phyloP scores from a whole-genome alignment of 2,113 vertebrate species.

The Archilochus colubris region DNA sequence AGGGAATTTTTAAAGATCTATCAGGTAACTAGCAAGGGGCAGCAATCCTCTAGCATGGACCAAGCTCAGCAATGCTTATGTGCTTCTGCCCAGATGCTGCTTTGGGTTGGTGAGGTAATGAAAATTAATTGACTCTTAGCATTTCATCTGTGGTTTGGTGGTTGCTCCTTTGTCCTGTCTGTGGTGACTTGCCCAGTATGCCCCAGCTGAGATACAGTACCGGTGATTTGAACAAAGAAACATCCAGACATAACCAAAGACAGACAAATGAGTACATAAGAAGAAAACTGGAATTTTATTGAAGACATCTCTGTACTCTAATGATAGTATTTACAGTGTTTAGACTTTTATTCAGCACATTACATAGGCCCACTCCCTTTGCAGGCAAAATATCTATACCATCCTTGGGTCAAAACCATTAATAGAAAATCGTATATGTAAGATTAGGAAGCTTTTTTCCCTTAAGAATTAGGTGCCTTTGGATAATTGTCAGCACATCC shows the following conservation, averaged over 20 bases:
- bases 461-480: background rate
- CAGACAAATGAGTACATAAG: background rate
- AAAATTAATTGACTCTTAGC: background rate
- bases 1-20: background rate
- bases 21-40: background rate
- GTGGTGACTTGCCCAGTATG: background rate
- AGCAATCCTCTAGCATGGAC: background rate
- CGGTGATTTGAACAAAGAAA: background rate
- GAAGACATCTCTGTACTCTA: background rate
- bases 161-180: background rate
- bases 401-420: background rate
- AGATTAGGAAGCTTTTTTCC: background rate
- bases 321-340: background rate
- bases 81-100: too few relatives aligned
- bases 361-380: background rate
- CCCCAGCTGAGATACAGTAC: background rate
- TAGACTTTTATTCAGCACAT: background rate
- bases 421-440: background rate
- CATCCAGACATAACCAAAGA: background rate
- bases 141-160: background rate
- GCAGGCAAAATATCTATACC: background rate
- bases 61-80: too few relatives aligned
- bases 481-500: background rate
- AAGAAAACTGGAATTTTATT: background rate
- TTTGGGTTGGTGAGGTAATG: too few relatives aligned